phyloP scores from a whole-genome alignment of 2,797 vertebrate genomes.

The Pantherophis alleghaniensis region DNA sequence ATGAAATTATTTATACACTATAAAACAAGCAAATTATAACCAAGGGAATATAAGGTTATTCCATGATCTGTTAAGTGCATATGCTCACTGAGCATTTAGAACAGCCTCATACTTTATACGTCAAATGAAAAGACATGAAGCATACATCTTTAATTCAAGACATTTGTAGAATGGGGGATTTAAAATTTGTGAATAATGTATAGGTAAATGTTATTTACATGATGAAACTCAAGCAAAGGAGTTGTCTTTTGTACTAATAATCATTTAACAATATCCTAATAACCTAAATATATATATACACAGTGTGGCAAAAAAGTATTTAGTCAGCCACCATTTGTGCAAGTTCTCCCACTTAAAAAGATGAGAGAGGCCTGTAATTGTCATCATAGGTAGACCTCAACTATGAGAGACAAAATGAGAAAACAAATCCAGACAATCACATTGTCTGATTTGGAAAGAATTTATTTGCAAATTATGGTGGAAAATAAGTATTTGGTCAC shows the following conservation, averaged over 20 bases:
- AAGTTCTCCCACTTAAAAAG: no score
- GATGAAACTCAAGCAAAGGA: neutral
- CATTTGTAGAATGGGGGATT: neutral
- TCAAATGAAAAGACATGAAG: fast-evolving
- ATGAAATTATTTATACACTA: neutral
- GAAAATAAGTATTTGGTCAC: no score
- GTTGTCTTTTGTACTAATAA: neutral
- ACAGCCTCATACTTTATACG: neutral
- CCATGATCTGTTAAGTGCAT: neutral
- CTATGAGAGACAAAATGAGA: no score
- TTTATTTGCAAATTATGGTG: no score
- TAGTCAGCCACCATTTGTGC: no score
- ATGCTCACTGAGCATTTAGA: neutral
- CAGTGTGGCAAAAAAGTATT: no score
- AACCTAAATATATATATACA: neutral
- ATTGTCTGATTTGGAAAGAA: no score
- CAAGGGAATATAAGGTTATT: neutral
- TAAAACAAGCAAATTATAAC: neutral
- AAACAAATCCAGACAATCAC: no score
- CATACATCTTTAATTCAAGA: neutral
- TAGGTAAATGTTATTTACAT: neutral
- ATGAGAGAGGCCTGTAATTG: no score
- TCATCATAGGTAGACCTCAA: no score
- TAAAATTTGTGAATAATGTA: neutral
- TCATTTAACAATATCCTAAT: neutral